Percentiles rank a stretch among this genome's conserved stretches.
Conservation (phyloP, 2,113 vertebrate species). For the Ptychochromis oligacanthus region DNA sequence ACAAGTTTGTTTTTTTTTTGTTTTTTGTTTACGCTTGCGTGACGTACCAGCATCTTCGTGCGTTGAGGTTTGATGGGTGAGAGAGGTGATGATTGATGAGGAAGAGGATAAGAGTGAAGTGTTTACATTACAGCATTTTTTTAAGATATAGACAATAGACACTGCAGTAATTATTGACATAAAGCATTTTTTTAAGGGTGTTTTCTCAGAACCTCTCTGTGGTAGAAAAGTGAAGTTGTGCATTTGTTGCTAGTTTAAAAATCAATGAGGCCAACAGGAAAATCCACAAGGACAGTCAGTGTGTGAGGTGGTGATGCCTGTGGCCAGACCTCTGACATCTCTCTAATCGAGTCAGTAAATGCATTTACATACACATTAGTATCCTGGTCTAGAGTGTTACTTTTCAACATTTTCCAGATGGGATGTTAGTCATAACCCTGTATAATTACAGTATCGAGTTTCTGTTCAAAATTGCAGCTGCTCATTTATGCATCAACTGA, state of each 20-base stretch:
- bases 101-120: slow-evolving; percentile 10
- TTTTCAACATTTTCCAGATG: not conserved
- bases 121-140: slow-evolving; percentile 39
- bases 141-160: slow-evolving; percentile 22
- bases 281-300: not conserved
- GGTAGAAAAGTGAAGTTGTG: not conserved
- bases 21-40: slow-evolving; percentile 19
- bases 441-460: not conserved
- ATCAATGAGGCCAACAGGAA: not conserved
- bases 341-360: not conserved
- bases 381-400: not conserved
- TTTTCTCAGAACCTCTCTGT: slow-evolving; percentile 1
- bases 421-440: not conserved
- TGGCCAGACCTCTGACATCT: not conserved
- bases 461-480: not conserved
- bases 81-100: not conserved
- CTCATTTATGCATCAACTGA: not conserved
- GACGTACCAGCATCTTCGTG: slow-evolving; percentile 52
- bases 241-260: not conserved
- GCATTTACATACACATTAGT: not conserved
- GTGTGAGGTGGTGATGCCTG: not conserved
- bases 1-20: slow-evolving; percentile 29
- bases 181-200: not conserved
- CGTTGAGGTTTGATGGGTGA: slow-evolving; percentile 39
- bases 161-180: slow-evolving; percentile 1